Evolutionary conservation across 2,113 vertebrate species (phyloP).

Genomic region (Mesoclemmys tuberculata): DNA sequence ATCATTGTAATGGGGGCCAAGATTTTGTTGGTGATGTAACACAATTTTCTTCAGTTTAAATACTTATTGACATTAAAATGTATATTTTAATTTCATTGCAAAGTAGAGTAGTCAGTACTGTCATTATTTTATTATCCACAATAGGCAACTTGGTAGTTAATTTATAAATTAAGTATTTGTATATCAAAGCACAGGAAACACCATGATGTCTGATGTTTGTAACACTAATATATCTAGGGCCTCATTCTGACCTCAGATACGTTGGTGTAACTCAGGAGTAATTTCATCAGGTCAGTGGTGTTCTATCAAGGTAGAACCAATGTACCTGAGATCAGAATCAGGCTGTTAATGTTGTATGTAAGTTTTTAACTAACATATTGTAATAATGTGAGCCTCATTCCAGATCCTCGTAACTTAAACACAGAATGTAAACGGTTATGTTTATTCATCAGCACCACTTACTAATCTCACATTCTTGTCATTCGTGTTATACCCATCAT

Average conservation of each 20-base stretch:
- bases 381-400: slow-evolving; percentile 62
- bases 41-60: slow-evolving; percentile 35
- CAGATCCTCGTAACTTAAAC: slow-evolving; percentile 59
- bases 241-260: background rate
- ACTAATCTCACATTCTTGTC: slow-evolving; percentile 98
- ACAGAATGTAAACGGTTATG: slow-evolving; percentile 27
- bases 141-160: slow-evolving; percentile 17
- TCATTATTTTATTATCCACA: background rate
- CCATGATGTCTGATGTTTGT: slow-evolving; percentile 48
- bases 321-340: background rate
- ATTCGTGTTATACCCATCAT: slow-evolving; percentile 89
- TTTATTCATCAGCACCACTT: slow-evolving; percentile 82
- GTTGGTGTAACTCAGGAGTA: background rate
- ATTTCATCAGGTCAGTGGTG: background rate
- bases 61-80: background rate
- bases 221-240: background rate
- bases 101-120: background rate
- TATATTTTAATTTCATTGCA: slow-evolving; percentile 4
- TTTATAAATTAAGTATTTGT: slow-evolving; percentile 45
- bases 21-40: slow-evolving; percentile 26
- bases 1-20: slow-evolving; percentile 15
- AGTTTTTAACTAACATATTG: slow-evolving; percentile 77
- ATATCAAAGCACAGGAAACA: slow-evolving; percentile 50
- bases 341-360: slow-evolving; percentile 66
- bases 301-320: background rate